phyloP scores from a whole-genome alignment of 2,888 invertebrate genomes.

The Drosophila nr. medialis region DNA sequence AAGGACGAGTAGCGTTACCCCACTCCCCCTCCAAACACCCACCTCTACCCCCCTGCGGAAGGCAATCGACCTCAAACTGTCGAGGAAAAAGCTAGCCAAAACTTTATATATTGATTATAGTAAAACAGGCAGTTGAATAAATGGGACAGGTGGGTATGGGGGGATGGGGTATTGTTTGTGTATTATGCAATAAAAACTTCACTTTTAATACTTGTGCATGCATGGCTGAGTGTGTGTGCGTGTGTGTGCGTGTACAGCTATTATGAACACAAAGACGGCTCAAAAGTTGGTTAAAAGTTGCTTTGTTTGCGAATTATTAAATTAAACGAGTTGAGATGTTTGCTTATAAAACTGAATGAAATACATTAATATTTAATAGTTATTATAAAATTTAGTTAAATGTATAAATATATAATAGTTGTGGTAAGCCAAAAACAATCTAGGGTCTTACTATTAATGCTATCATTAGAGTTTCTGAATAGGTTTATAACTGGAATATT shows the following conservation, averaged over 20 bases:
- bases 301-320: constrained; percentile 34
- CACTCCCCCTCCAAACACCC: too few relatives aligned
- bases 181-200: constrained; percentile 20
- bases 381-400: too few relatives aligned
- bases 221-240: not conserved
- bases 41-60: not conserved
- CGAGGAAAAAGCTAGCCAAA: constrained; percentile 20
- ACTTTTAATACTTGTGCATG: constrained; percentile 24
- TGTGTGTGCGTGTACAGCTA: not conserved
- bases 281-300: constrained; percentile 29
- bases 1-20: not conserved
- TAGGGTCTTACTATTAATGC: not conserved
- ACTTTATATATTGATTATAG: constrained; percentile 47
- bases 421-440: not conserved
- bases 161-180: not conserved
- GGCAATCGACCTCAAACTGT: constrained; percentile 48
- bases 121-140: constrained; percentile 7
- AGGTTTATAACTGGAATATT: too few relatives aligned
- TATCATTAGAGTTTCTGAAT: not conserved
- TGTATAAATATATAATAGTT: not conserved
- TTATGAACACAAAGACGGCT: constrained; percentile 12
- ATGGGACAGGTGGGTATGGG: not conserved
- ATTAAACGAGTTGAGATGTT: constrained; percentile 11
- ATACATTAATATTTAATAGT: not conserved
- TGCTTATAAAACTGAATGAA: not conserved